phyloP scores from a whole-genome alignment of 2,113 vertebrate genomes.

The Petromus typicus region DNA sequence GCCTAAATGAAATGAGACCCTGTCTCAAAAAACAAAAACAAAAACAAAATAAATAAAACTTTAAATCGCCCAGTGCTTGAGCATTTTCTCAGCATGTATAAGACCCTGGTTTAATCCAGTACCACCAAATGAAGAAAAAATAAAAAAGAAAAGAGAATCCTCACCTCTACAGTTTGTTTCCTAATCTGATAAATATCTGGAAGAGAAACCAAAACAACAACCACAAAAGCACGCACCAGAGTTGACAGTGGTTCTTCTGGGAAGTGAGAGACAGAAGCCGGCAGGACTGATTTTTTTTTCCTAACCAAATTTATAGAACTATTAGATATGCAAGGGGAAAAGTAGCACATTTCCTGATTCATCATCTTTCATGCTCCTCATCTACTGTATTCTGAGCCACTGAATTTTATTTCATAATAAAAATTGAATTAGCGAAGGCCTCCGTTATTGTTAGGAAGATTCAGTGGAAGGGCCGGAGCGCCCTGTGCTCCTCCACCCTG shows the following conservation, averaged over 20 bases:
- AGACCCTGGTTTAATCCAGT: background rate
- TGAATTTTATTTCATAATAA: constrained; percentile 34
- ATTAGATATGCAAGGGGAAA: background rate
- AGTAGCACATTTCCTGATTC: background rate
- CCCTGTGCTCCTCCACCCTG: background rate
- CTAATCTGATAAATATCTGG: background rate
- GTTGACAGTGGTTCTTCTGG: background rate
- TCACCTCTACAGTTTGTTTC: background rate
- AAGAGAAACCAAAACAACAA: background rate
- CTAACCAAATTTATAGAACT: background rate
- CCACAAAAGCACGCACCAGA: background rate
- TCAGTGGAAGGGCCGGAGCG: background rate
- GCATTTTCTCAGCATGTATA: background rate
- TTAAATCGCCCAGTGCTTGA: background rate
- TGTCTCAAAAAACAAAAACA: too few species aligned
- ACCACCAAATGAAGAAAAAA: background rate
- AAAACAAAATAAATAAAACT: background rate
- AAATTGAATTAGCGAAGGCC: background rate
- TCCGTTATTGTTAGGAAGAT: background rate
- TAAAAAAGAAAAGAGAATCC: background rate
- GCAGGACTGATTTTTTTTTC: background rate
- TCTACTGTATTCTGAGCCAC: constrained; percentile 16
- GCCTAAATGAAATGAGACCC: background rate
- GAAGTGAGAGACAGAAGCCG: background rate
- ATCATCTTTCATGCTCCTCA: constrained; percentile 18